These are phyloP conservation scores for Euproctis similis DNA, from an alignment of 2,888 invertebrate genomes.

Conservation along the genomic window DNA sequence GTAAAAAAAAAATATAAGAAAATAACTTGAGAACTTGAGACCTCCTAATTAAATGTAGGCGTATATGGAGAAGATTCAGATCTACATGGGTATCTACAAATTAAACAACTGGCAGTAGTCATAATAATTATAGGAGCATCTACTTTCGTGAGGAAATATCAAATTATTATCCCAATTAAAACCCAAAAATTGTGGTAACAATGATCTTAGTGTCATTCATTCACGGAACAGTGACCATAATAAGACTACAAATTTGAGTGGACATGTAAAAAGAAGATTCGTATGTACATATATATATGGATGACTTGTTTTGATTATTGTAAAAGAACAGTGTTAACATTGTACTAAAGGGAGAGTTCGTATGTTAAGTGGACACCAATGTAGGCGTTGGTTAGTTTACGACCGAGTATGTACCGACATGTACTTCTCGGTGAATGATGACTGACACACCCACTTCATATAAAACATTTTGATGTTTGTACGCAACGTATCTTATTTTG, in stretches of 20 bases:
- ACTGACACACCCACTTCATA: slow-evolving; percentile 37
- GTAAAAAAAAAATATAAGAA: too few relatives aligned
- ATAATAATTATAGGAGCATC: too few relatives aligned
- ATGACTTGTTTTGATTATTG: slow-evolving; percentile 21
- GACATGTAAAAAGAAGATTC: slow-evolving; percentile 21
- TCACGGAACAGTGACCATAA: slow-evolving; percentile 41
- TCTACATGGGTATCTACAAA: too few relatives aligned
- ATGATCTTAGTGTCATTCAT: slow-evolving; percentile 44
- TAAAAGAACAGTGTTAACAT: slow-evolving; percentile 20
- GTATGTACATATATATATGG: too few relatives aligned
- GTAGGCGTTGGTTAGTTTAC: slow-evolving; percentile 34
- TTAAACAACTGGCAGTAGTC: too few relatives aligned
- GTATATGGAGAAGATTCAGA: too few relatives aligned
- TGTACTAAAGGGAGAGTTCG: slow-evolving; percentile 21
- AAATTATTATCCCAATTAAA: slow-evolving; percentile 55
- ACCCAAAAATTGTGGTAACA: slow-evolving; percentile 26
- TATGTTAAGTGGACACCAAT: slow-evolving; percentile 26
- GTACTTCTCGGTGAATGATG: slow-evolving; percentile 35
- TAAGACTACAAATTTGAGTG: slow-evolving; percentile 7
- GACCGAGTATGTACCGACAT: slow-evolving; percentile 29
- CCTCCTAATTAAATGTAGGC: too few relatives aligned
- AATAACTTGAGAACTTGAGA: too few relatives aligned
- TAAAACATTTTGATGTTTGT: slow-evolving; percentile 29
- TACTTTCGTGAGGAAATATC: slow-evolving; percentile 46
- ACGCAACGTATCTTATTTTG: slow-evolving; percentile 21